Conservation (phyloP, 2,797 vertebrate species). For the Poecilia picta region DNA sequence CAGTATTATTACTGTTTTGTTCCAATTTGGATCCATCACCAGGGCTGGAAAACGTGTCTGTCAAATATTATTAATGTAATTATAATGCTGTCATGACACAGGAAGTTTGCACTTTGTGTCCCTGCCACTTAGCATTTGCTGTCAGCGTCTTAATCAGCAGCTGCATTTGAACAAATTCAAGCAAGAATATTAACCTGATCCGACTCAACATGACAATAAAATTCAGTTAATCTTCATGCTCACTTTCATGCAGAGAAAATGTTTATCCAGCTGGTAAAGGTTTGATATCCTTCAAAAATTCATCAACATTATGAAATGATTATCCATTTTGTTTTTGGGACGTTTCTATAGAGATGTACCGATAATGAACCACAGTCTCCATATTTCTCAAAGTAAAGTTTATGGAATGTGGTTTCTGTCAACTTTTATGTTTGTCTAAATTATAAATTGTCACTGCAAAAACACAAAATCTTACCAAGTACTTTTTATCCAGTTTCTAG, state of each 20-base stretch:
- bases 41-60: not conserved
- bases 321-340: not conserved
- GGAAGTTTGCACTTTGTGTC: not conserved
- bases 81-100: not conserved
- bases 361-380: not conserved
- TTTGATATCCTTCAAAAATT: slow-evolving; percentile 3
- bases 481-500: too few relatives aligned
- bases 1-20: slow-evolving; percentile 16
- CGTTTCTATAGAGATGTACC: not conserved
- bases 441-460: not conserved
- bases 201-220: slow-evolving; percentile 5
- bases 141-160: slow-evolving; percentile 26
- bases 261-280: slow-evolving; percentile 9
- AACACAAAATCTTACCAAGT: too few relatives aligned
- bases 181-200: not conserved
- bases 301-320: slow-evolving; percentile 1
- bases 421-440: not conserved
- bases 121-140: slow-evolving; percentile 2
- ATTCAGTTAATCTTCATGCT: slow-evolving; percentile 1
- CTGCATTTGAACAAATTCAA: not conserved
- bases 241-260: slow-evolving; percentile 5
- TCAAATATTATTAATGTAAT: slow-evolving; percentile 12
- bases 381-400: not conserved
- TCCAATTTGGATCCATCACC: slow-evolving; percentile 23
- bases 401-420: not conserved